Evolutionary conservation across 2,797 vertebrate genomes (phyloP).

Genomic region (Dicrostonyx torquatus): DNA sequence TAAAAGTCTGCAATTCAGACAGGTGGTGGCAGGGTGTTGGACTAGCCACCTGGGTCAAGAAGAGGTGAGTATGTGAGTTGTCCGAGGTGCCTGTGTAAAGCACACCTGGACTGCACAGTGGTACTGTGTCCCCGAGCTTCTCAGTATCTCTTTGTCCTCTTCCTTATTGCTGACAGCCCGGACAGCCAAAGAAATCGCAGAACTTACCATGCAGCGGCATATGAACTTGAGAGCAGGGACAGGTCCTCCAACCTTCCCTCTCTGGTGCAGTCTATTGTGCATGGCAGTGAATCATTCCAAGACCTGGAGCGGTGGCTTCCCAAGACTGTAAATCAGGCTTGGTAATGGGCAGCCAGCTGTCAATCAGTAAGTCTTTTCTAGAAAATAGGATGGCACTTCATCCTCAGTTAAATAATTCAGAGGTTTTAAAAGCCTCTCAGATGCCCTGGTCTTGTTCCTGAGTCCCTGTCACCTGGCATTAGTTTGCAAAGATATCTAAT

Average conservation of each 20-base stretch:
- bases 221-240: neutral
- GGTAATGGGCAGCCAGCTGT: neutral
- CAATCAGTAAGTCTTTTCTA: neutral
- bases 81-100: neutral
- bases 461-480: neutral
- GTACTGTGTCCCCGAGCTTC: neutral
- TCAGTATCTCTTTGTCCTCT: neutral
- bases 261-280: no score
- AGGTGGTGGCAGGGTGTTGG: neutral
- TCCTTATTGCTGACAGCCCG: accelerated
- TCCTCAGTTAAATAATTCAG: neutral
- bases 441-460: neutral
- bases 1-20: slow-evolving; percentile 33
- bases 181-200: accelerated
- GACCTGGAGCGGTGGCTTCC: accelerated
- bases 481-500: neutral
- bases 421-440: neutral
- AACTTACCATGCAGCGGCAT: accelerated
- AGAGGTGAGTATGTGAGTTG: neutral
- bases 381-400: neutral
- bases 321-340: neutral
- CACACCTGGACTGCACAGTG: no score
- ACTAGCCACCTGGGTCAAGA: neutral
- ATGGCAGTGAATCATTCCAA: neutral
- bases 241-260: no score